Base-by-base conservation (phyloP, 2,888 invertebrate genomes). In the Onthophagus sagittarius region DNA sequence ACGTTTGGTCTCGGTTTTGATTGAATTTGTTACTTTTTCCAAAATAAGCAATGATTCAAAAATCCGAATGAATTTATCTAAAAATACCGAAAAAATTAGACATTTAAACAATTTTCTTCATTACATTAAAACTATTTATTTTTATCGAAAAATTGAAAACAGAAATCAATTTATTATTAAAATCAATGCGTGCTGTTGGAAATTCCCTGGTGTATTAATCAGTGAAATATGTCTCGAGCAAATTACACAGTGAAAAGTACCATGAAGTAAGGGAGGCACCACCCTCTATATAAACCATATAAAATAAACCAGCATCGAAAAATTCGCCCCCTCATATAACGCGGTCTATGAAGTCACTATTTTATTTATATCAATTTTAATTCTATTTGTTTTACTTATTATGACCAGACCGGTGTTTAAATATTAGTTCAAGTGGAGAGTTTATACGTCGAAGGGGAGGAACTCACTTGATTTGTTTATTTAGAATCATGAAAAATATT, bases 361-460 rank as follows among this genome's bases (percentile, higher is more conserved):
- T 79, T 79, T 83, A 82, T 83, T 83, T 82, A 79, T 82, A 81
- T 82, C 82, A 83, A 83, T 82, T 83, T 83, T 83, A 82, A 82
- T 83, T 81, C 80, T 82, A 81, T 83, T 83, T 82, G 79, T 80
- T 79, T 80, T 81, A 78, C 80, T 78, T 81, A 80, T 82, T 81
- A 67, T 53, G 11, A 53, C 7, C 39, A 7, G 11, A 4, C 39
- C 39, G 39, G 39, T 53, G 39, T 53, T 53, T 11, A 53, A 53
- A 53, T 11, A 53, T 9, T 53, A 53, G 9, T 53, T 2, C 39
- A 53, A 53, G 39, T 9, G 39, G 9, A 53, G 7, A 53, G 7
- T 53, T 53, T 11, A 53, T 9, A 53, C 7, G 11, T 7, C 5
- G 39, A 2, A 4, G 39, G 39, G 39, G 11, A 9, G 39, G 11